Conservation (phyloP, 1,140 invertebrate genomes). For the Drosophila sucinea region DNA sequence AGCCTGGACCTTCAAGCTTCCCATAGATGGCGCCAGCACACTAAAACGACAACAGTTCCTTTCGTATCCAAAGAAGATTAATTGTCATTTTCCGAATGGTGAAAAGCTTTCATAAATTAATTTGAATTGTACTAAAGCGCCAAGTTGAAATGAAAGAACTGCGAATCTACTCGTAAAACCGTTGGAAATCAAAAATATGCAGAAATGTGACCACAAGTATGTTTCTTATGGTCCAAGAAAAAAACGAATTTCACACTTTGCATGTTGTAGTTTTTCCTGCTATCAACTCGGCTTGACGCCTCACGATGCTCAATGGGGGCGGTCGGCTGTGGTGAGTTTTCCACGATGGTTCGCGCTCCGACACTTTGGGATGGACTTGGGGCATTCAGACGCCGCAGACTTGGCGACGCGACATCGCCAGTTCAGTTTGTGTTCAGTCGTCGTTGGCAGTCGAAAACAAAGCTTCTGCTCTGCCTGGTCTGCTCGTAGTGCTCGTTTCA, state of each 20-base stretch:
- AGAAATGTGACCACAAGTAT: not conserved
- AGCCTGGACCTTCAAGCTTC: slow-evolving; percentile 33
- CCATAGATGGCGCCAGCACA: slow-evolving; percentile 52
- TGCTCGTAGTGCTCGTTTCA: slow-evolving; percentile 47
- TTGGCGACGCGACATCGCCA: slow-evolving; percentile 41
- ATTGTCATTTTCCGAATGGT: not conserved
- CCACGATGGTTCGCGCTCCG: slow-evolving; percentile 2
- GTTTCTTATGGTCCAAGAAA: not conserved
- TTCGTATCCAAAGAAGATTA: not conserved
- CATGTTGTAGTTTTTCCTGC: slow-evolving; percentile 5
- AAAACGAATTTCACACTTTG: not conserved
- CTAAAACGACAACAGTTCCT: not conserved
- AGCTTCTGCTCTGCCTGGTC: slow-evolving; percentile 45
- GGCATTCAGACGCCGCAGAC: slow-evolving; percentile 47
- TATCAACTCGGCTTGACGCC: slow-evolving; percentile 24
- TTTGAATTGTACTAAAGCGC: not conserved
- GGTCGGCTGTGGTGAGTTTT: slow-evolving; percentile 67
- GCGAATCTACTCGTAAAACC: not conserved
- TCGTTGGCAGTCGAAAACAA: slow-evolving; percentile 58
- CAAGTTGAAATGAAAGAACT: not conserved
- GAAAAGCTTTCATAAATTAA: slow-evolving; percentile 11
- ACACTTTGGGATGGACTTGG: slow-evolving; percentile 13
- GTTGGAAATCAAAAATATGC: no score
- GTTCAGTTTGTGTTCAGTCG: slow-evolving; percentile 62
- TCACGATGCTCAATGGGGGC: slow-evolving; percentile 54